Conservation (phyloP, 2,113 vertebrate genomes). For the Callocephalon fimbriatum region DNA sequence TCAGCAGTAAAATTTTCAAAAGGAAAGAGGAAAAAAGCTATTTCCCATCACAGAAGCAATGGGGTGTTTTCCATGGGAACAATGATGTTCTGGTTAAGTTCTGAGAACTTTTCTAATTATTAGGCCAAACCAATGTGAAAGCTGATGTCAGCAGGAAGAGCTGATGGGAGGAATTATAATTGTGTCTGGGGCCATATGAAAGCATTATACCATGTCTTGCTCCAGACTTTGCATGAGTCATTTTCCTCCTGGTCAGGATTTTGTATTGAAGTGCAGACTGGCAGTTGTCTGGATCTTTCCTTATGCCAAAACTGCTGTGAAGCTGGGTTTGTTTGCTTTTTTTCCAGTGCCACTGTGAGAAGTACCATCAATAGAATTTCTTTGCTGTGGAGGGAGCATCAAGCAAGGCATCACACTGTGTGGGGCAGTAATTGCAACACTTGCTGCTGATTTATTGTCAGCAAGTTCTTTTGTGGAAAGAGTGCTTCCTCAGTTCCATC, state of each 20-base stretch:
- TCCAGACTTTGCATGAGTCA: slow-evolving; percentile 62
- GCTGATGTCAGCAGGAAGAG: slow-evolving; percentile 69
- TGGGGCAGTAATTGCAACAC: slow-evolving; percentile 51
- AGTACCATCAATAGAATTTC: slow-evolving; percentile 41
- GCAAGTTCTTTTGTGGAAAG: slow-evolving; percentile 38
- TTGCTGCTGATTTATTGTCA: slow-evolving; percentile 59
- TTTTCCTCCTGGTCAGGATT: slow-evolving; percentile 68
- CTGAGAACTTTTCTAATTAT: slow-evolving; percentile 71
- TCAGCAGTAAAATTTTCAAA: slow-evolving; percentile 72
- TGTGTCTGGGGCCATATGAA: slow-evolving; percentile 68
- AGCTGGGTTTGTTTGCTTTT: slow-evolving; percentile 43
- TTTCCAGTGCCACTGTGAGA: slow-evolving; percentile 48
- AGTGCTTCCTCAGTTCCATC: slow-evolving; percentile 14
- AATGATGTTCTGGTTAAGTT: slow-evolving; percentile 68
- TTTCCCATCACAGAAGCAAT: slow-evolving; percentile 69
- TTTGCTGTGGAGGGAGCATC: slow-evolving; percentile 38
- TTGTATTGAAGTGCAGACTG: slow-evolving; percentile 60
- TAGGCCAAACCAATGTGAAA: slow-evolving; percentile 67
- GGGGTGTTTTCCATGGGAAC: slow-evolving; percentile 71
- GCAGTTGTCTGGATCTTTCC: slow-evolving; percentile 52
- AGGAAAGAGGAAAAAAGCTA: slow-evolving; percentile 53
- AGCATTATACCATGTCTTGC: slow-evolving; percentile 62
- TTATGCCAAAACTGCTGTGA: slow-evolving; percentile 61
- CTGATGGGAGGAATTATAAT: slow-evolving; percentile 68
- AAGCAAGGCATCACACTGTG: slow-evolving; percentile 13